These are phyloP conservation scores for Hyaena hyaena DNA, from an alignment of 2,113 vertebrate genomes.

Conservation along the genomic window DNA sequence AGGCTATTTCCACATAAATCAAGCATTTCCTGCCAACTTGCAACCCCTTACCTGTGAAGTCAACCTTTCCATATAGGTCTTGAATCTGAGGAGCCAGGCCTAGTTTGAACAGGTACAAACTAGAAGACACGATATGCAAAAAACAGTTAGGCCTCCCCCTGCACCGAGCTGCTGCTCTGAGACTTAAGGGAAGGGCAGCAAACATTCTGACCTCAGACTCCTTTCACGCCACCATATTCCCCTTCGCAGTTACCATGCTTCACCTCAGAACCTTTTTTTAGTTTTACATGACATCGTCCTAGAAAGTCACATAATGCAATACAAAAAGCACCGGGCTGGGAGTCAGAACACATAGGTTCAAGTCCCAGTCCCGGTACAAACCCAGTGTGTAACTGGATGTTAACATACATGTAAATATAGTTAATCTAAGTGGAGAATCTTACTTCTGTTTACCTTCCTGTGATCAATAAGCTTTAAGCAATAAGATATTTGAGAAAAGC, in stretches of 20 bases:
- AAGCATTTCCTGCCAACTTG: neutral
- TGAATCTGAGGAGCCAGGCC: constrained; percentile 98
- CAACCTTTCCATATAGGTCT: constrained; percentile 98
- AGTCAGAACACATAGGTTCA: neutral
- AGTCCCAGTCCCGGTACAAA: neutral
- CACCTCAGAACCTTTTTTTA: neutral
- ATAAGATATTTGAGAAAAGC: neutral
- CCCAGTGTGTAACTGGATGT: neutral
- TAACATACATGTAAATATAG: neutral
- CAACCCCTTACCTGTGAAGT: constrained; percentile 94
- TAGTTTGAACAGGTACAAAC: constrained; percentile 98
- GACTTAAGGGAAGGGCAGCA: neutral
- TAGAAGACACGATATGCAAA: constrained; percentile 80
- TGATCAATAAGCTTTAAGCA: neutral
- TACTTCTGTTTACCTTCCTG: neutral
- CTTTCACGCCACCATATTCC: neutral
- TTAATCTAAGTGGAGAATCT: neutral
- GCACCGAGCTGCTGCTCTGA: neutral
- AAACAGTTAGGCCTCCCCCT: constrained; percentile 42
- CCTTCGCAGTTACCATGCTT: neutral
- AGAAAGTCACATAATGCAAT: neutral
- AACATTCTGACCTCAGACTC: neutral
- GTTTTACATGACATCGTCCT: neutral
- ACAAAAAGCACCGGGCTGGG: neutral
- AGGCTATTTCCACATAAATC: constrained; percentile 11